Evolutionary conservation across 2,113 vertebrate species (phyloP).

Genomic region (Nothoprocta pentlandii): DNA sequence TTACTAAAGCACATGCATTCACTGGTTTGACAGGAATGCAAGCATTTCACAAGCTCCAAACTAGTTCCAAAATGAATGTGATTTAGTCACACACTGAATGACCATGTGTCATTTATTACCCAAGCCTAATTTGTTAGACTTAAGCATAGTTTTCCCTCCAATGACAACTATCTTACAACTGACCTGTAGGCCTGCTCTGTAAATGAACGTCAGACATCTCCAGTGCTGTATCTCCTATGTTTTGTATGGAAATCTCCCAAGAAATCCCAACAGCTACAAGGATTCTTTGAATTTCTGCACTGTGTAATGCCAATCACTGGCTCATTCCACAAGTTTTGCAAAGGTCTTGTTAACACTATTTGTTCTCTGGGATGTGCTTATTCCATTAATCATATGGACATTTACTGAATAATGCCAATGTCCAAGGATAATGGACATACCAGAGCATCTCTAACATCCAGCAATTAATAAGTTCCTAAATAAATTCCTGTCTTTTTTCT

Average conservation of each 20-base stretch:
- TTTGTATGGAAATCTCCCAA: background rate
- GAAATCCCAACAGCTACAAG: background rate
- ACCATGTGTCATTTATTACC: background rate
- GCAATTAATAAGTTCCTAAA: constrained; percentile 13
- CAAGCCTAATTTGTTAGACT: background rate
- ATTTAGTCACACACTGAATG: background rate
- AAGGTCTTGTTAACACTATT: background rate
- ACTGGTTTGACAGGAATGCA: background rate
- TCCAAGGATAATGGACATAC: background rate
- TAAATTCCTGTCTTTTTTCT: background rate
- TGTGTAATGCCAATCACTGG: background rate
- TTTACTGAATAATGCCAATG: background rate
- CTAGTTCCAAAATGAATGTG: rapidly evolving
- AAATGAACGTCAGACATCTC: background rate
- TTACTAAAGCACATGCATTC: background rate
- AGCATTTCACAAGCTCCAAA: background rate
- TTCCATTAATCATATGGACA: background rate
- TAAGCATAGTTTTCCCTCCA: background rate
- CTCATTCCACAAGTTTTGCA: constrained; percentile 25
- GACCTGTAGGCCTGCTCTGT: background rate
- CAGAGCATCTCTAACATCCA: background rate
- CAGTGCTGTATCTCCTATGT: background rate
- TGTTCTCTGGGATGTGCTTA: background rate
- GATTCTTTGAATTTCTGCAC: background rate
- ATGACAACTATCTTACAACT: background rate